A percentile compares a stretch with the other conserved stretches of the same genome.
Evolutionary conservation across 1,140 invertebrate genomes (phyloP).

Genomic region (Oryzaephilus surinamensis): DNA sequence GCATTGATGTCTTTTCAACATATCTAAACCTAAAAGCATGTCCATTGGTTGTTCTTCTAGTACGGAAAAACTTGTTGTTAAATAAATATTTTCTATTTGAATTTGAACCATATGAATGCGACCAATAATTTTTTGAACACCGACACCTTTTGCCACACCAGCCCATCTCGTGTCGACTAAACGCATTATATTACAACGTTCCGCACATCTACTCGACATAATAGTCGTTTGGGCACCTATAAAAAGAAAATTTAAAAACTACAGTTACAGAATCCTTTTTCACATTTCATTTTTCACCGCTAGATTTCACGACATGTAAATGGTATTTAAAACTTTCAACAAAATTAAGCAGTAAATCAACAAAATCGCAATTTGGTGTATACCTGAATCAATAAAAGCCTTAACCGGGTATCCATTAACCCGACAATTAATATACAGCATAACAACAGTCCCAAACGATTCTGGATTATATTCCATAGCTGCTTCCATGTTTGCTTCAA

Average conservation of each 20-base stretch:
- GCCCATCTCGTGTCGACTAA: constrained; percentile 91
- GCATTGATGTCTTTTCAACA: constrained; percentile 95
- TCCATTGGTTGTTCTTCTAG: constrained; percentile 97
- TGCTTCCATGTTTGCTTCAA: constrained; percentile 97
- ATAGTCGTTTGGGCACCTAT: constrained; percentile 86
- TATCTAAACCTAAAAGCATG: constrained; percentile 94
- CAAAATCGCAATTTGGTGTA: background rate
- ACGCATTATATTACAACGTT: constrained; percentile 92
- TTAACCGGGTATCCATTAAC: constrained; percentile 94
- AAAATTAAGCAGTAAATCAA: constrained; percentile 2
- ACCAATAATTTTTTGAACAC: constrained; percentile 90
- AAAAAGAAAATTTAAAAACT: background rate
- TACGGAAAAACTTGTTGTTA: constrained; percentile 96
- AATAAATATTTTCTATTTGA: constrained; percentile 85
- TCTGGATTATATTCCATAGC: constrained; percentile 98
- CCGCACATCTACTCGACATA: constrained; percentile 85
- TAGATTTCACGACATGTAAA: too few species aligned
- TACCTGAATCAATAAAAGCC: constrained; percentile 94
- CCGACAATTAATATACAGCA: constrained; percentile 94
- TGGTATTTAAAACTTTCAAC: background rate
- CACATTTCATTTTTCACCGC: too few species aligned
- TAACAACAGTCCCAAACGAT: constrained; percentile 92
- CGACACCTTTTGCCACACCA: constrained; percentile 93
- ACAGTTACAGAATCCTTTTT: background rate
- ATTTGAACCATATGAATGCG: constrained; percentile 95